These are phyloP conservation scores for Yponomeuta malinellus DNA, from an alignment of 2,888 invertebrate species.

Conservation along the genomic window DNA sequence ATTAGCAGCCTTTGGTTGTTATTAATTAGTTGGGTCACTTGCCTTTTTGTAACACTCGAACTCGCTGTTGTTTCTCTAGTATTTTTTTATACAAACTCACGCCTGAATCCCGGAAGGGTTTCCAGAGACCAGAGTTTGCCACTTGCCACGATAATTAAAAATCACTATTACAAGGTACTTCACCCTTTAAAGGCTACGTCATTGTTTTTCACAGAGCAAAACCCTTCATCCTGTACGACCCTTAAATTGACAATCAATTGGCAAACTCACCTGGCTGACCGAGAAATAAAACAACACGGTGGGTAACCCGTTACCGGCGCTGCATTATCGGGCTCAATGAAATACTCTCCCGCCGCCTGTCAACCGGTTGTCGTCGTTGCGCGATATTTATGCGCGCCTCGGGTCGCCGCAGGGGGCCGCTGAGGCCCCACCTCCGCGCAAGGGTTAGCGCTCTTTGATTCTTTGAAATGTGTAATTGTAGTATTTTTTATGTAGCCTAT, in stretches of 20 bases:
- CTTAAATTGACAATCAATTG: no score
- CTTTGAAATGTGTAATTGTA: neutral
- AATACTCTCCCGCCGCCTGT: neutral
- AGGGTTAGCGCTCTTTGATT: slow-evolving; percentile 21
- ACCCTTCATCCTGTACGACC: no score
- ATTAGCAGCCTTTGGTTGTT: neutral
- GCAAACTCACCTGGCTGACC: no score
- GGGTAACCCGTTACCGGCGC: neutral
- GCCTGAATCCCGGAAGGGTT: no score
- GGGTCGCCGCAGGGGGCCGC: slow-evolving; percentile 27
- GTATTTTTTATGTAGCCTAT: neutral
- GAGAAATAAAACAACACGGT: no score
- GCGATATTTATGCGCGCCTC: slow-evolving; percentile 43
- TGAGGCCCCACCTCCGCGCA: slow-evolving; percentile 30
- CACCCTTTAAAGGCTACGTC: neutral
- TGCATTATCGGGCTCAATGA: neutral
- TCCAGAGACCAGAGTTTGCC: no score
- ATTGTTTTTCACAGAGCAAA: no score
- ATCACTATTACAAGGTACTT: no score
- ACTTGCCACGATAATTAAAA: no score
- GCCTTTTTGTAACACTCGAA: neutral
- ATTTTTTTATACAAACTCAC: no score
- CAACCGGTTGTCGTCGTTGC: slow-evolving; percentile 30
- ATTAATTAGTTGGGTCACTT: neutral
- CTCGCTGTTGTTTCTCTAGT: no score